Evolutionary conservation across 2,888 invertebrate genomes (phyloP), one percentile per base, ranked within the genome.

Genomic region (Gnatocerus cornutus): DNA sequence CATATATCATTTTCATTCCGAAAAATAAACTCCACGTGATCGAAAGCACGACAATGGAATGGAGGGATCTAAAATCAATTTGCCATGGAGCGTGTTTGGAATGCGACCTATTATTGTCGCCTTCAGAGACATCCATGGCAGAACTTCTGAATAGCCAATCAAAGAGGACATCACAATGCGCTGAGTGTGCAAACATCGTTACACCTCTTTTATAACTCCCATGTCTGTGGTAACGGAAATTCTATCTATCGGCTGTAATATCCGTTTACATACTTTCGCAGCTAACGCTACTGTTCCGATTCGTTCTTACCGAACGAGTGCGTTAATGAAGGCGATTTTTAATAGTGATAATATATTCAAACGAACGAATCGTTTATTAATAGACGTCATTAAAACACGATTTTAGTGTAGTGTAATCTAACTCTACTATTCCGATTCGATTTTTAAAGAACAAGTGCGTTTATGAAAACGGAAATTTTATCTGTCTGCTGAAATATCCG

Each of bases 61-160:
- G 65, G 71, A 67, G 68, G 72, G 72, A 73, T 74, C 67, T 71
- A 58, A 62, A 74, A 74, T 74, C 74, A 73, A 74, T 74, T 73
- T 73, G 70, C 65, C 50, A 62, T 55, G 68, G 68, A 46, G 73
- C 74, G 74, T 74, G 74, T 73, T 71, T 56, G 73, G 73, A 73
- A 73, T 74, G 73, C 68, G 68, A 56, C 59, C 72, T 71, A 71
- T 70, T 71, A 69, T 72, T 65, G 71, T 65, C 71, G 69, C 67
- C 64, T 69, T 58, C 68, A 70, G 59, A 71, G 64, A 71, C 72
- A 68, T 66, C 50, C 56, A 68, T 50, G 50, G 61, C 52, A 53
- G 64, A 53, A 62, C 56, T 13, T 53, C 62, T 71, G 68, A 71
- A 71, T 69, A 52, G 71, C 69, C 73, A 73, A 73, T 73, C 73